Base-by-base conservation (phyloP, 2,888 invertebrate species). In the Phyto melanocephala region DNA sequence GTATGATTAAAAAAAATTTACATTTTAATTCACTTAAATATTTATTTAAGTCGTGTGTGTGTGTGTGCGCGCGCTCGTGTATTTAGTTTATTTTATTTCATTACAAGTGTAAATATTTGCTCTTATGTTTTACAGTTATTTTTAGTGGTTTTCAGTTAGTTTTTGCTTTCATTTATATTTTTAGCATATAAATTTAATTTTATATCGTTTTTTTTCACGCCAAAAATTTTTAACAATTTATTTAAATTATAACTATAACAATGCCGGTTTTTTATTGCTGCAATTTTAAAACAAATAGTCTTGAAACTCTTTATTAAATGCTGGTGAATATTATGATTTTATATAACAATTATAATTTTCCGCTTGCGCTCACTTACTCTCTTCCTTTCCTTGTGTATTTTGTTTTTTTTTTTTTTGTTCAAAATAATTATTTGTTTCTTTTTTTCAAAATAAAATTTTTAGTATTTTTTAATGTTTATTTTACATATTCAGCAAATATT, bases 91-190 rank as follows among this genome's bases (percentile, higher is more conserved):
- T 47, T 15, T 56, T 56, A 17, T 54, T 45, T 71, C 42, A 70
- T 50, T 63, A 54, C 52, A 52, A 52, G 58, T 62, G 52, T 63
- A 71, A 76, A 81, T 72, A 76, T 77, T 80, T 76, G 40, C 54
- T 76, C 35, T 75, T 60, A 65, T 37, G 60, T 47, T 71, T 67
- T 54, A 67, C 71, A 67, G 47, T 65, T 60, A 72, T 72, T 80
- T 81, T 33, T 67, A 60, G 60, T 54, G 40, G 17, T 76, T 81
- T 71, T 35, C 65, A 58, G 58, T 76, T 76, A 45, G 17, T 80
- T 67, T 71, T 62, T 45, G 33, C 24, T 80, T 24, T 54, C 42
- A n/a, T 28, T 62, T 33, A 33, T 40, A 22, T 68, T 68, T 45
- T 70, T 20, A 56, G 70, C 40, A 54, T 7, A 47, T 65, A 37